These are phyloP conservation scores for Diarsia mendica DNA, from an alignment of 2,888 invertebrate species.

Conservation along the genomic window DNA sequence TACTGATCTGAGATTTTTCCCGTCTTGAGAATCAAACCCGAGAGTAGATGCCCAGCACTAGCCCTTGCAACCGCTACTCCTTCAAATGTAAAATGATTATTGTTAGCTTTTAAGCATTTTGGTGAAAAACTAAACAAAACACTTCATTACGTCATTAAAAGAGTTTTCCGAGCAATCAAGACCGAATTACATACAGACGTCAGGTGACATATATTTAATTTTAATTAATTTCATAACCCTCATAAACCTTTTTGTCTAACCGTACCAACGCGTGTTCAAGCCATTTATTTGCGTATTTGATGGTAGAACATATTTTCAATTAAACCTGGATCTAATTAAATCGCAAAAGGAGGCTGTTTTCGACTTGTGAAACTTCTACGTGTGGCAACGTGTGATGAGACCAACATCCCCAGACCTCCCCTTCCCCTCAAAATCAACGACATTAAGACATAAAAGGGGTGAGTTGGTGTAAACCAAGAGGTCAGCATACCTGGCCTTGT, in stretches of 20 bases:
- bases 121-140: not conserved
- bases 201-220: constrained; percentile 5
- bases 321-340: constrained; percentile 84
- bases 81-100: too few relatives aligned
- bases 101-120: too few relatives aligned
- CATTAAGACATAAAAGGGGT: constrained; percentile 43
- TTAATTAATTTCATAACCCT: constrained; percentile 19
- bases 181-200: not conserved
- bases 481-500: constrained; percentile 72
- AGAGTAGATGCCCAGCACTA: not conserved
- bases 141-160: not conserved
- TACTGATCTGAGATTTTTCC: too few relatives aligned
- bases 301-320: constrained; percentile 84
- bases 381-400: constrained; percentile 75
- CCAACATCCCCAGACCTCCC: constrained; percentile 71
- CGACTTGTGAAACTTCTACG: constrained; percentile 79
- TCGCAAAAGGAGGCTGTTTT: constrained; percentile 82
- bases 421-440: constrained; percentile 37
- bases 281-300: constrained; percentile 82
- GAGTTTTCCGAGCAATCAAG: not conserved
- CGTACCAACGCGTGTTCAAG: constrained; percentile 72
- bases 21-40: too few relatives aligned
- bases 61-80: not conserved
- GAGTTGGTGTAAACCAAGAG: constrained; percentile 61
- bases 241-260: constrained; percentile 60